These are phyloP conservation scores for Reticulitermes lucifugus DNA, from an alignment of 2,888 invertebrate species.

Conservation along the genomic window DNA sequence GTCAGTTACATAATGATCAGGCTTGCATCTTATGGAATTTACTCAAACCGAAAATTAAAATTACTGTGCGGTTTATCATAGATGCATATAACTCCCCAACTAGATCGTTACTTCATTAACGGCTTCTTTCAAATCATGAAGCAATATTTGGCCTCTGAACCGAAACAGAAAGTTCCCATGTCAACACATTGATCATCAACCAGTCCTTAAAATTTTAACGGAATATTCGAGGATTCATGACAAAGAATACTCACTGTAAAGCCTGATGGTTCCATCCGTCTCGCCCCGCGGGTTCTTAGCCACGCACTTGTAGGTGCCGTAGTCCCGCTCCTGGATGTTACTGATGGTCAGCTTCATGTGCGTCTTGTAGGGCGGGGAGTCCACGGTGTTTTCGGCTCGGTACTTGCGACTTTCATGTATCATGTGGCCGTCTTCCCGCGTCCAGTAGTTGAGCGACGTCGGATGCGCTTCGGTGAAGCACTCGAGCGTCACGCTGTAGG, in stretches of 20 bases:
- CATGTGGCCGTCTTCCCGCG: conserved; percentile 88
- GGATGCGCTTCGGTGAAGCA: conserved; percentile 94
- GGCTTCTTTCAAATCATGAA: too few species aligned
- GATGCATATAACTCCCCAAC: too few species aligned
- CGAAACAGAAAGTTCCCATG: too few species aligned
- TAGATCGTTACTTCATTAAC: too few species aligned
- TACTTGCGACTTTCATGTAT: conserved; percentile 88
- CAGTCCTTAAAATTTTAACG: too few species aligned
- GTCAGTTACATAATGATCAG: too few species aligned
- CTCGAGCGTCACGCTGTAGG: conserved; percentile 86
- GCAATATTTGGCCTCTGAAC: too few species aligned
- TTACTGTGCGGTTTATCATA: too few species aligned
- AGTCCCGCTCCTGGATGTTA: conserved; percentile 81
- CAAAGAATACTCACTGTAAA: conserved; percentile 80
- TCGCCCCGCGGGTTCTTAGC: conserved; percentile 93
- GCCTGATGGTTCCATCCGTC: conserved; percentile 88
- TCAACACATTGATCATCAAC: too few species aligned
- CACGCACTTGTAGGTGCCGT: conserved; percentile 88
- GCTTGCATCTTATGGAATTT: too few species aligned
- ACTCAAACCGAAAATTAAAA: too few species aligned
- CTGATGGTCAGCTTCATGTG: conserved; percentile 88
- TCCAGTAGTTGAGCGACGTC: conserved; percentile 92
- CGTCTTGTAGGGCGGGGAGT: conserved; percentile 82
- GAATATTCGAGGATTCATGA: too few species aligned
- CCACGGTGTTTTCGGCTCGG: conserved; percentile 72